Evolutionary conservation across 2,888 invertebrate genomes (phyloP).

Genomic region (Parnassius mnemosyne): DNA sequence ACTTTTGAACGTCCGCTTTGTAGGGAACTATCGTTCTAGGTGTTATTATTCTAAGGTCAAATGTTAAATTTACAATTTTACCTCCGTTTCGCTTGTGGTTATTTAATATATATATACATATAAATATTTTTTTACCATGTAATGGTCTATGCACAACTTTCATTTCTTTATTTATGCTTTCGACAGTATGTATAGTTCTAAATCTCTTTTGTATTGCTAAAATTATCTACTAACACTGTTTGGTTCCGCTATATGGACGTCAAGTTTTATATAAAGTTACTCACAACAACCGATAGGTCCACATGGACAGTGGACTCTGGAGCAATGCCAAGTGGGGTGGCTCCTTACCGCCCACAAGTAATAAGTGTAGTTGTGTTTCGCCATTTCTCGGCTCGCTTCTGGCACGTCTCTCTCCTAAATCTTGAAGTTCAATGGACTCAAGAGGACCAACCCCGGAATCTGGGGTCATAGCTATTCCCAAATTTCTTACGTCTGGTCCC

Average conservation of each 20-base stretch:
- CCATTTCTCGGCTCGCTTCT: slow-evolving; percentile 43
- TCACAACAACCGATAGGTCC: slow-evolving; percentile 84
- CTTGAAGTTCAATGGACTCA: slow-evolving; percentile 64
- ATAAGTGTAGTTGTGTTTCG: slow-evolving; percentile 47
- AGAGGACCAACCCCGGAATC: slow-evolving; percentile 81
- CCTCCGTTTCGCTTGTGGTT: too few species aligned
- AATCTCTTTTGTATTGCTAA: slow-evolving; percentile 2
- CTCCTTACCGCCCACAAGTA: slow-evolving; percentile 89
- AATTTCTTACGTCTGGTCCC: slow-evolving; percentile 84
- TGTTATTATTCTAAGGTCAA: too few species aligned
- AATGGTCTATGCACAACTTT: too few species aligned
- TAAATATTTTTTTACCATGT: too few species aligned
- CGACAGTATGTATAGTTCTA: too few species aligned
- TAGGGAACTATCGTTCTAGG: too few species aligned
- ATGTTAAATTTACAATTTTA: too few species aligned
- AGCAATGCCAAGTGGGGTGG: slow-evolving; percentile 88
- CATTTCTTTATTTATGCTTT: too few species aligned
- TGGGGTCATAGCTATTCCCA: slow-evolving; percentile 84
- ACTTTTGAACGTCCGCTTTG: too few species aligned
- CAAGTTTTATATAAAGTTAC: background rate
- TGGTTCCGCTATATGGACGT: slow-evolving; percentile 23
- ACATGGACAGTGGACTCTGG: slow-evolving; percentile 88
- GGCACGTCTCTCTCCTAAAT: slow-evolving; percentile 46
- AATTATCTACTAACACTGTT: slow-evolving; percentile 1
- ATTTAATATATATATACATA: too few species aligned